Evolutionary conservation across 2,888 invertebrate species (phyloP).

Genomic region (Dynastes tityus): DNA sequence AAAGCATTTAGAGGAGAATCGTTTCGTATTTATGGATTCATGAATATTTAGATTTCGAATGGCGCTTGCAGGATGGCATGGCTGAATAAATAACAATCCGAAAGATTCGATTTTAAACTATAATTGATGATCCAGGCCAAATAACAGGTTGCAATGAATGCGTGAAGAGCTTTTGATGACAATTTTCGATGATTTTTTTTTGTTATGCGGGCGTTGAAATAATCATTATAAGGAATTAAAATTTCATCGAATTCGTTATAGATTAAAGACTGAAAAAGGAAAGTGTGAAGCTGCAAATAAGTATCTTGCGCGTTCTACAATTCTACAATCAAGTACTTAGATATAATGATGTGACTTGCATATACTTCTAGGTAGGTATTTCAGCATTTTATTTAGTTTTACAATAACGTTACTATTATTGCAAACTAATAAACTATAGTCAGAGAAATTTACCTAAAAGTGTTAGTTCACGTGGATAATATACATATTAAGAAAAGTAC

Average conservation of each 20-base stretch:
- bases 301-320: too few species aligned
- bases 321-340: too few species aligned
- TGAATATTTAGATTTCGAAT: slow-evolving; percentile 45
- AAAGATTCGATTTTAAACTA: slow-evolving; percentile 10
- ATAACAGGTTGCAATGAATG: not conserved
- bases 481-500: too few species aligned
- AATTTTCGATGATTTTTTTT: not conserved
- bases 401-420: too few species aligned
- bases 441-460: too few species aligned
- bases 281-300: too few species aligned
- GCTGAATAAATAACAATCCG: not conserved
- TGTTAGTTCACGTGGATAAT: too few species aligned
- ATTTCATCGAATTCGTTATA: not conserved
- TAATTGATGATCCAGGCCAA: slow-evolving; percentile 1
- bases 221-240: not conserved
- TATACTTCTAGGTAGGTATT: too few species aligned
- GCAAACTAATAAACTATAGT: too few species aligned
- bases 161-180: not conserved
- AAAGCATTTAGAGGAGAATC: slow-evolving; percentile 22
- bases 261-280: too few species aligned
- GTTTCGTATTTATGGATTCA: slow-evolving; percentile 42
- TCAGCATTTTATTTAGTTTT: too few species aligned
- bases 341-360: too few species aligned
- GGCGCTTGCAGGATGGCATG: not conserved
- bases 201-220: not conserved